A percentile compares a stretch with the other conserved stretches of the same genome.
These are phyloP conservation scores for Perccottus glenii DNA, from an alignment of 2,113 vertebrate genomes.

Conservation along the genomic window DNA sequence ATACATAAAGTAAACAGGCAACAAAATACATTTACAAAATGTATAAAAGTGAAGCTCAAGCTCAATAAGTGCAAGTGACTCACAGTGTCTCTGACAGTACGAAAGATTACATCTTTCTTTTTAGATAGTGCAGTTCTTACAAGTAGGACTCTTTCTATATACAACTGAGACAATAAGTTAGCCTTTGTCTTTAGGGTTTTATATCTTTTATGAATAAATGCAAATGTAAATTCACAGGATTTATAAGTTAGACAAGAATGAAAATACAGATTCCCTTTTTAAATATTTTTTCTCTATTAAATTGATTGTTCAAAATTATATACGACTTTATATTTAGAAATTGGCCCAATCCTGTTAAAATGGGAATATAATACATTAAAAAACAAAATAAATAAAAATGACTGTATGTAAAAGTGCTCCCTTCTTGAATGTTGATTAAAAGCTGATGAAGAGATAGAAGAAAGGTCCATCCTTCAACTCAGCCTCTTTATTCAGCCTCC, in stretches of 20 bases:
- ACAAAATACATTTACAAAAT: conserved; percentile 40
- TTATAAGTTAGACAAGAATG: conserved; percentile 16
- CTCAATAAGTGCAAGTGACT: conserved; percentile 70
- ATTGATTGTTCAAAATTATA: conserved; percentile 21
- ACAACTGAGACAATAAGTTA: conserved; percentile 45
- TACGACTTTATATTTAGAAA: conserved; percentile 18
- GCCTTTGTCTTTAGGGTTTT: conserved; percentile 57
- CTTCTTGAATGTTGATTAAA: conserved; percentile 35
- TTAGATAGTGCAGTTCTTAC: conserved; percentile 67
- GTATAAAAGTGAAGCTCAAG: conserved; percentile 39
- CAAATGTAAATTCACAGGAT: conserved; percentile 40
- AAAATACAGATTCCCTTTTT: conserved; percentile 21
- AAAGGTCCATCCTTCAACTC: conserved; percentile 1
- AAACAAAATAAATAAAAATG: conserved; percentile 47
- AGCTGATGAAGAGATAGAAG: background rate
- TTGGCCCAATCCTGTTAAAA: conserved; percentile 48
- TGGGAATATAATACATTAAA: conserved; percentile 55
- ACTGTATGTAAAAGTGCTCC: conserved; percentile 68
- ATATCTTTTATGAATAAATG: conserved; percentile 30
- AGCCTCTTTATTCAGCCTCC: conserved; percentile 50
- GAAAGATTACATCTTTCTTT: conserved; percentile 67
- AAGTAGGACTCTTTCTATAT: conserved; percentile 58
- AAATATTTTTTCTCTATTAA: background rate
- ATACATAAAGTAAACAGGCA: conserved; percentile 45
- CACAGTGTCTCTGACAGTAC: conserved; percentile 76